Percentiles rank a stretch among this genome's conserved stretches.
Conservation (phyloP, 1,140 invertebrate genomes). For the Paraescarpia echinospica region DNA sequence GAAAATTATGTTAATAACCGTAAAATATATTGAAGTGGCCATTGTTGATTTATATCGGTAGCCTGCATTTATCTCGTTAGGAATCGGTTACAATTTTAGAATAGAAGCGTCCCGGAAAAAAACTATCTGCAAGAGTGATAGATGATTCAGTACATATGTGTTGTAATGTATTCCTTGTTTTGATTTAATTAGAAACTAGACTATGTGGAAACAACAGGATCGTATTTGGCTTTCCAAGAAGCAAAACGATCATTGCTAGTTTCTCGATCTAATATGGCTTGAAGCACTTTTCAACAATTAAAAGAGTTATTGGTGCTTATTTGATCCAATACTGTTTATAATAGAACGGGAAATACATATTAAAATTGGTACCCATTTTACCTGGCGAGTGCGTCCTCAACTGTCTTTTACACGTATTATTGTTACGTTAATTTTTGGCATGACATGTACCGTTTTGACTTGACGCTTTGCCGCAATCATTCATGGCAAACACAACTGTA, state of each 20-base stretch:
- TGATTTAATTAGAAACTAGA: not conserved
- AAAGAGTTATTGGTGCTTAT: no score
- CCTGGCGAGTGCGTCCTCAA: not conserved
- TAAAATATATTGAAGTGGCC: no score
- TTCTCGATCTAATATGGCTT: no score
- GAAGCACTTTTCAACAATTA: no score
- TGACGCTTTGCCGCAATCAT: not conserved
- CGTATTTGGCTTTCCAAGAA: not conserved
- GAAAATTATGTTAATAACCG: no score
- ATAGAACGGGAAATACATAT: not conserved
- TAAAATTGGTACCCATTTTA: not conserved
- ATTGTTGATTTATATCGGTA: no score
- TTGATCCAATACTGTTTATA: not conserved
- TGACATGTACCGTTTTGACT: not conserved
- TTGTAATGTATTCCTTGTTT: not conserved
- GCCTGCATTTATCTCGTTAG: no score
- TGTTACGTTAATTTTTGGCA: not conserved
- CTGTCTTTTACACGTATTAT: not conserved
- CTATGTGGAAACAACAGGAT: not conserved
- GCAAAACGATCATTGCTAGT: no score
- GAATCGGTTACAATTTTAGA: not conserved
- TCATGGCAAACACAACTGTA: not conserved
- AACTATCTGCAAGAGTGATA: not conserved
- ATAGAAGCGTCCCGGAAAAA: not conserved
- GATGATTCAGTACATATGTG: not conserved